Base-by-base conservation (phyloP, 2,797 vertebrate genomes). In the Lithobates pipiens region DNA sequence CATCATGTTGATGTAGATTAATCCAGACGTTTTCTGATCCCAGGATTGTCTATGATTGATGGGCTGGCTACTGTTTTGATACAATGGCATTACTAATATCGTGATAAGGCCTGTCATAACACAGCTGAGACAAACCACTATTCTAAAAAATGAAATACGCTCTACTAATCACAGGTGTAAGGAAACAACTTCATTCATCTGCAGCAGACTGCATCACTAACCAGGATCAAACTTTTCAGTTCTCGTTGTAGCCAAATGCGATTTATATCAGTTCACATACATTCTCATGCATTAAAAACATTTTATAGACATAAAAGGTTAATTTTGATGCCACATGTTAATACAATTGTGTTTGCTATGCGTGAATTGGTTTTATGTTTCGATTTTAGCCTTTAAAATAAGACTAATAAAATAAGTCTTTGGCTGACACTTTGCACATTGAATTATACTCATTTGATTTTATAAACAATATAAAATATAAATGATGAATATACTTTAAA, bases 91-190 rank as follows among this genome's bases (percentile, higher is more conserved):
- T 61, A 23, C 21, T 61, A 18, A 61, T 61, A 8, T 4, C 5
- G 7, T 61, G 6, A 11, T 23, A 13, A 21, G 7, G 54, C 4
- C 21, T 23, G 1, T 61, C 54, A 23, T 61, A 61, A 23, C 54
- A 61, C 10, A 23, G 50, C 50, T 54, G 50, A 54, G 21, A 61
- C 18, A 5, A 61, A n/a, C 21, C 21, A 61, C 18, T 61, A 21
- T 23, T 61, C 54, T 61, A 23, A 23, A 61, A 61, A 23, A 61
- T 61, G 18, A 23, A 61, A 23, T 61, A 61, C 10, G 44, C 54
- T 23, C 13, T n/a, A 10, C 25, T 68, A 68, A 27, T 78, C 6
- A 46, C 77, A 78, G 77, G 77, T 78, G 77, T 63, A 68, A 29
- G 63, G 15, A 68, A 67, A 68, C 16, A 25, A n/a, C 11, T 36